phyloP scores from a whole-genome alignment of 2,888 invertebrate species.

The Halictus ligatus region DNA sequence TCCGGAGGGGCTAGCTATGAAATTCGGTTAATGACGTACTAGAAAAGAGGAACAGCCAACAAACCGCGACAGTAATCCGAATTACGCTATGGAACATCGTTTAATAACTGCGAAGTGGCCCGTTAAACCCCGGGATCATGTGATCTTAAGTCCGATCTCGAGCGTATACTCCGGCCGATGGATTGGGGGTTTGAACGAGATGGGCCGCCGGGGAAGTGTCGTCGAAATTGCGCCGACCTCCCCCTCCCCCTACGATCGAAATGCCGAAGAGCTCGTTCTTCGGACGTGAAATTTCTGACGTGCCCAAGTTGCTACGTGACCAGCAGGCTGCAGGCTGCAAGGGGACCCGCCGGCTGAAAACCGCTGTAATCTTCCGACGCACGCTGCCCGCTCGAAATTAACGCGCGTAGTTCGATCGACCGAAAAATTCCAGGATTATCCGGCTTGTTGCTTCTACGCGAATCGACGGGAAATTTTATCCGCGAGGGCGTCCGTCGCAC shows the following conservation, averaged over 20 bases:
- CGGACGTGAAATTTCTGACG: not conserved
- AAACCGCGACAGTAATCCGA: slow-evolving; percentile 8
- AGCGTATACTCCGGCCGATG: not conserved
- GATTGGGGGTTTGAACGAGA: slow-evolving; percentile 5
- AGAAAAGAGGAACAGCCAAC: slow-evolving; percentile 4
- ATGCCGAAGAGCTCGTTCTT: not conserved
- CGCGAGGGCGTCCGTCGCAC: not conserved
- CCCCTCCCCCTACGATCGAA: not conserved
- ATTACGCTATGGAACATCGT: slow-evolving; percentile 26
- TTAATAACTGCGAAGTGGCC: slow-evolving; percentile 27
- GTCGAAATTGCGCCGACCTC: not conserved
- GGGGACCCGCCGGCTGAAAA: not conserved
- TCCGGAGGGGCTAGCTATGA: not conserved
- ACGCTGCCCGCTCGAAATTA: slow-evolving; percentile 50
- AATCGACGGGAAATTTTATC: slow-evolving; percentile 9
- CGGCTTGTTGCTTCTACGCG: slow-evolving; percentile 36
- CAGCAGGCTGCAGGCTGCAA: not conserved
- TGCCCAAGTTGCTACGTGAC: not conserved
- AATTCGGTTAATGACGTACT: not conserved
- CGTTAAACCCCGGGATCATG: slow-evolving; percentile 32
- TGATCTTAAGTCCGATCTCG: slow-evolving; percentile 17
- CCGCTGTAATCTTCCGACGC: slow-evolving; percentile 10
- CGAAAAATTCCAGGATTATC: slow-evolving; percentile 55
- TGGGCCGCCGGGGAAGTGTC: not conserved
- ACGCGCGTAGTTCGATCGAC: slow-evolving; percentile 51